phyloP scores from a whole-genome alignment of 2,113 vertebrate genomes.

The Cyprinodon tularosa region DNA sequence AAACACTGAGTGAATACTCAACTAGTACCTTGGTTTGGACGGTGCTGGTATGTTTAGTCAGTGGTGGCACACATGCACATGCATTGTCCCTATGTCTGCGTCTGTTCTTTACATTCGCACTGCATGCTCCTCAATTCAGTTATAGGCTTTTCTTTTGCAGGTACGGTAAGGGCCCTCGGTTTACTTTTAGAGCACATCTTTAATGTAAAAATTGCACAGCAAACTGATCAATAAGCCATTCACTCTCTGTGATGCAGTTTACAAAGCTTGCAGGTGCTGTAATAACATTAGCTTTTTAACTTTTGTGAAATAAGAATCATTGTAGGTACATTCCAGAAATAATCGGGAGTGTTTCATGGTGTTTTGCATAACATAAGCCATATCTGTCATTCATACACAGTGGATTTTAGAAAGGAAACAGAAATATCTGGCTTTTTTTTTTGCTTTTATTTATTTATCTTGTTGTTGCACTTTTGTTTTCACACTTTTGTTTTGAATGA shows the following conservation, averaged over 20 bases:
- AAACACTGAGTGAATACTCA: conserved; percentile 84
- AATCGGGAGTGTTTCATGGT: conserved; percentile 31
- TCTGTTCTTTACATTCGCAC: conserved; percentile 7
- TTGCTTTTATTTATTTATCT: background rate
- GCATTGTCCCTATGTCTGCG: conserved; percentile 18
- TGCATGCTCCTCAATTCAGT: conserved; percentile 58
- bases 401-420: conserved; percentile 19
- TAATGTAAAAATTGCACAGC: conserved; percentile 75
- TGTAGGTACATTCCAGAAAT: conserved; percentile 34
- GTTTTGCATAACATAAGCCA: conserved; percentile 42
- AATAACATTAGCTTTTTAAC: conserved; percentile 68
- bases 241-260: conserved; percentile 71
- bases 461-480: background rate
- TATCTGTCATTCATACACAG: conserved; percentile 21
- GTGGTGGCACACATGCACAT: conserved; percentile 25
- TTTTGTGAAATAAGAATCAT: conserved; percentile 37
- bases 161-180: conserved; percentile 44
- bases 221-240: conserved; percentile 79
- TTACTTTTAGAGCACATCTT: conserved; percentile 76
- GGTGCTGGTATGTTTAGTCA: conserved; percentile 64
- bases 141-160: conserved; percentile 50
- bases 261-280: conserved; percentile 62
- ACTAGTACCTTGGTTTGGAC: conserved; percentile 70
- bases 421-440: background rate
- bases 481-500: background rate